Conservation (phyloP, 2,888 invertebrate species). For the Pogonocherus hispidulus region DNA sequence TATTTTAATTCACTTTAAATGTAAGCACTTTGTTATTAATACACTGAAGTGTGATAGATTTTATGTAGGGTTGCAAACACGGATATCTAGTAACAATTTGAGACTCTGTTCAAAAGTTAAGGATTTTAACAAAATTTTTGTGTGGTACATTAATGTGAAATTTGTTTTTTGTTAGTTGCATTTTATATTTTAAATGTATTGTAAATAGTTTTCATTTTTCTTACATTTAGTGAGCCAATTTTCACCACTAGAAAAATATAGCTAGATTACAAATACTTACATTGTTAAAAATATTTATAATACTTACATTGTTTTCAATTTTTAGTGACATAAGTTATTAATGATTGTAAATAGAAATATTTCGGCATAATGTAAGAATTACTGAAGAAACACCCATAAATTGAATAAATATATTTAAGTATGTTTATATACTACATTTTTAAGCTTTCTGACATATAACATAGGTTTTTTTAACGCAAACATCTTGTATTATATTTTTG, state of each 20-base stretch:
- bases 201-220: constrained; percentile 29
- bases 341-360: constrained; percentile 44
- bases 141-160: neutral
- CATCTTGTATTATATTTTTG: neutral
- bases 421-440: neutral
- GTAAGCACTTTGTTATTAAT: constrained; percentile 45
- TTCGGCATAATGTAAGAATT: constrained; percentile 28
- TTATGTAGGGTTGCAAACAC: constrained; percentile 15
- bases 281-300: constrained; percentile 41
- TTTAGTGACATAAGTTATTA: constrained; percentile 34
- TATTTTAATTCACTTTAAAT: constrained; percentile 38
- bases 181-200: constrained; percentile 14
- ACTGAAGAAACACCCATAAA: constrained; percentile 31
- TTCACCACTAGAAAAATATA: constrained; percentile 52
- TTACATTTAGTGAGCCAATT: constrained; percentile 19
- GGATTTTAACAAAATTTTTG: neutral
- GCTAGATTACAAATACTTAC: constrained; percentile 38
- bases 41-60: constrained; percentile 38
- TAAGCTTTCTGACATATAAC: constrained; percentile 12
- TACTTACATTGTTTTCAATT: constrained; percentile 29
- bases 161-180: neutral
- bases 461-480: neutral
- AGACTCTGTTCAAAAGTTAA: constrained; percentile 2
- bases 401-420: constrained; percentile 7
- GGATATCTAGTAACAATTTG: neutral